These are phyloP conservation scores for Glaucidium brasilianum DNA, from an alignment of 2,113 vertebrate species.

Conservation along the genomic window DNA sequence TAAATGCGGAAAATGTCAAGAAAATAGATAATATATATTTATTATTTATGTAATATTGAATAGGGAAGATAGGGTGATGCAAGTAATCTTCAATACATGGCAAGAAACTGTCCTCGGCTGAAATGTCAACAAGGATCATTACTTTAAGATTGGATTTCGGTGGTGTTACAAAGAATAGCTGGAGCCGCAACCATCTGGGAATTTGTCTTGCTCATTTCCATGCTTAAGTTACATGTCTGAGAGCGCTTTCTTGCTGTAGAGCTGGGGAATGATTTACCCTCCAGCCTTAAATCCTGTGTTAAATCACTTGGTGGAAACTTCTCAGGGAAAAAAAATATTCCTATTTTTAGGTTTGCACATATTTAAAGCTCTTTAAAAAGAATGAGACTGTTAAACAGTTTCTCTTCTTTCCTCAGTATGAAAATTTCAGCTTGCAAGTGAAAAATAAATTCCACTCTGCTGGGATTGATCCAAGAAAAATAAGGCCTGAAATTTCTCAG, in stretches of 20 bases:
- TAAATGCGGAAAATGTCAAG: not conserved
- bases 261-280: not conserved
- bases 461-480: conserved; percentile 71
- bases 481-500: conserved; percentile 65
- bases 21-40: not conserved
- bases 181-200: not conserved
- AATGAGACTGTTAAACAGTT: not conserved
- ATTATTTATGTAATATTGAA: not conserved
- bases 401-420: not conserved
- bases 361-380: conserved; percentile 52
- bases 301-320: conserved; percentile 28
- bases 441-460: conserved; percentile 69
- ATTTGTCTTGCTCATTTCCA: not conserved
- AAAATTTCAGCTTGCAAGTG: conserved; percentile 61
- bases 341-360: conserved; percentile 58
- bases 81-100: rapidly evolving
- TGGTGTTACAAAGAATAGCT: not conserved
- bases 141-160: not conserved
- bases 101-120: not conserved
- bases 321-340: not conserved
- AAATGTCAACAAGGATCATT: not conserved
- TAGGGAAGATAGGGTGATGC: not conserved
- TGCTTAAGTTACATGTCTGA: not conserved
- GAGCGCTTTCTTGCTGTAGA: not conserved
- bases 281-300: not conserved